These are phyloP conservation scores for Chymomyza fuscimana DNA, from an alignment of 2,888 invertebrate genomes.

Conservation along the genomic window DNA sequence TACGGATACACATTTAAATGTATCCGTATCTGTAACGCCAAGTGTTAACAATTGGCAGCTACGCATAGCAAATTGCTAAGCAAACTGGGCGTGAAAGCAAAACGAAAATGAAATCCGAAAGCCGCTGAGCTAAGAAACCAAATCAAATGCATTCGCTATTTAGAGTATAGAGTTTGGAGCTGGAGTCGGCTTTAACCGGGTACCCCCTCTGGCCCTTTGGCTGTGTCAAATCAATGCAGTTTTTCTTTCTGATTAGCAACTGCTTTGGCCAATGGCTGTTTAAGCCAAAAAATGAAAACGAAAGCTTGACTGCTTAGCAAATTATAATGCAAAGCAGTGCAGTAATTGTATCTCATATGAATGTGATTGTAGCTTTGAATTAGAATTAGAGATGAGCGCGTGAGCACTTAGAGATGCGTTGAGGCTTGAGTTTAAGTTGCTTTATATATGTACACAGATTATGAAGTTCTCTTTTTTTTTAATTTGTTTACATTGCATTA, in stretches of 20 bases:
- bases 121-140: background rate
- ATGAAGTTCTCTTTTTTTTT: too few relatives aligned
- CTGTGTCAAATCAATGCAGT: constrained; percentile 49
- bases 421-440: too few relatives aligned
- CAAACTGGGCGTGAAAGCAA: constrained; percentile 7
- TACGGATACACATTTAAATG: background rate
- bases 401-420: background rate
- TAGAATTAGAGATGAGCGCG: background rate
- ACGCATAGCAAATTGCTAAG: constrained; percentile 1
- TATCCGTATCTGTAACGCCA: background rate
- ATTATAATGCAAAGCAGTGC: background rate
- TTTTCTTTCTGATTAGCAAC: constrained; percentile 50
- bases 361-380: background rate
- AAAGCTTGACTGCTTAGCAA: constrained; percentile 32
- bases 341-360: background rate
- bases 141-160: background rate
- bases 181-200: background rate
- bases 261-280: background rate
- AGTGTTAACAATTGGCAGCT: background rate
- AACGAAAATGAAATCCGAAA: background rate
- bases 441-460: too few relatives aligned
- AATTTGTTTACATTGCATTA: too few relatives aligned
- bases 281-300: constrained; percentile 43
- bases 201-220: background rate
- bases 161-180: background rate